Conservation (phyloP, 2,888 invertebrate genomes). For the Idaea dimidiata region DNA sequence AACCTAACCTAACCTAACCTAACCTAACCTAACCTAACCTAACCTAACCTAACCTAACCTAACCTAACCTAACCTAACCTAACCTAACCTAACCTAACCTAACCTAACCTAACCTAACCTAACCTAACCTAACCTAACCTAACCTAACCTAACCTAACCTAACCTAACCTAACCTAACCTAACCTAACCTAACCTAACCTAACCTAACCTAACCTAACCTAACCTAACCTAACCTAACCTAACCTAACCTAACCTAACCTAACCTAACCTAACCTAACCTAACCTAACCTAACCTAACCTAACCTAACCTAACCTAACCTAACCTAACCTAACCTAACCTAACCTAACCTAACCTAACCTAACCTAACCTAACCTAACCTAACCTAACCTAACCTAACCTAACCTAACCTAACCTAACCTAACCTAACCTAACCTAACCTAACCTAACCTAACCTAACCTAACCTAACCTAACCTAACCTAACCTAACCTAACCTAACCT, state of each 20-base stretch:
- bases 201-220: constrained; percentile 23
- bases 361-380: constrained; percentile 23
- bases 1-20: constrained; percentile 17
- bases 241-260: constrained; percentile 25
- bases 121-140: constrained; percentile 25
- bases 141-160: constrained; percentile 21
- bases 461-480: constrained; percentile 24
- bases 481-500: constrained; percentile 22
- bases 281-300: constrained; percentile 25
- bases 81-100: constrained; percentile 22
- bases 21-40: constrained; percentile 20
- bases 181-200: constrained; percentile 24
- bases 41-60: constrained; percentile 24
- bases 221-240: constrained; percentile 23
- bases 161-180: constrained; percentile 25
- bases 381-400: constrained; percentile 20
- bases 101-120: constrained; percentile 23
- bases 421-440: constrained; percentile 18
- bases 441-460: constrained; percentile 22
- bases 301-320: constrained; percentile 21
- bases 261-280: constrained; percentile 25
- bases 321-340: constrained; percentile 22
- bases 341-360: constrained; percentile 19
- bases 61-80: constrained; percentile 24
- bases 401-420: constrained; percentile 18